A percentile compares a stretch with the other conserved stretches of the same genome.
These are phyloP conservation scores for Leptonema lineaticorne DNA, from an alignment of 1,140 invertebrate genomes.

Conservation along the genomic window DNA sequence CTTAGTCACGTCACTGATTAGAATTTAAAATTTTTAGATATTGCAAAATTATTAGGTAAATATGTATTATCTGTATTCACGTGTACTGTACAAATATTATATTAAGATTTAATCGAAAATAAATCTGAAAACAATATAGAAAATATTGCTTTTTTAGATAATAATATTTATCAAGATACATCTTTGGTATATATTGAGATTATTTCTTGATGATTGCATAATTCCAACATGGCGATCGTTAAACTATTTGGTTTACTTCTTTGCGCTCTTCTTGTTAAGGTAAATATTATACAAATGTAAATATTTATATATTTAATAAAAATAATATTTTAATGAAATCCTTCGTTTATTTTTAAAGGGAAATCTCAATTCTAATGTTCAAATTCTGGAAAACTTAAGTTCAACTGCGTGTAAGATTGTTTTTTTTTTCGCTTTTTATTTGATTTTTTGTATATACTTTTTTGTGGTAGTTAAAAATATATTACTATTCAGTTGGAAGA, in stretches of 20 bases:
- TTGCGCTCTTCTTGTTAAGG: background rate
- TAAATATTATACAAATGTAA: background rate
- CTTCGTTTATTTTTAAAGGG: background rate
- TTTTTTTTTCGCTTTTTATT: background rate
- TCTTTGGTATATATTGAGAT: background rate
- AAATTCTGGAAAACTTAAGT: background rate
- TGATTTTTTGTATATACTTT: background rate
- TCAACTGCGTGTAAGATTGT: background rate
- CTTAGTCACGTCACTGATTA: too few relatives aligned
- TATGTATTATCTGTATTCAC: background rate
- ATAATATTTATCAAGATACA: background rate
- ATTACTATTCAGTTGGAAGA: slow-evolving; percentile 24
- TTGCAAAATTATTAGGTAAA: background rate
- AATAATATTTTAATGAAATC: too few relatives aligned
- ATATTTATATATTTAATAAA: background rate
- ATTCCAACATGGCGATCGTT: background rate
- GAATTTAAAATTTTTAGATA: too few relatives aligned
- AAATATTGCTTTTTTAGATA: background rate
- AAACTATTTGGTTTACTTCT: background rate
- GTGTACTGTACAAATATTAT: background rate
- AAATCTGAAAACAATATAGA: background rate
- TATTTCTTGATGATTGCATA: background rate
- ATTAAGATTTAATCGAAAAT: background rate
- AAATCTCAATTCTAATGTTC: background rate
- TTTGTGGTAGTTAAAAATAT: background rate